phyloP scores from a whole-genome alignment of 2,797 vertebrate genomes.

The Steatocranus sp. region DNA sequence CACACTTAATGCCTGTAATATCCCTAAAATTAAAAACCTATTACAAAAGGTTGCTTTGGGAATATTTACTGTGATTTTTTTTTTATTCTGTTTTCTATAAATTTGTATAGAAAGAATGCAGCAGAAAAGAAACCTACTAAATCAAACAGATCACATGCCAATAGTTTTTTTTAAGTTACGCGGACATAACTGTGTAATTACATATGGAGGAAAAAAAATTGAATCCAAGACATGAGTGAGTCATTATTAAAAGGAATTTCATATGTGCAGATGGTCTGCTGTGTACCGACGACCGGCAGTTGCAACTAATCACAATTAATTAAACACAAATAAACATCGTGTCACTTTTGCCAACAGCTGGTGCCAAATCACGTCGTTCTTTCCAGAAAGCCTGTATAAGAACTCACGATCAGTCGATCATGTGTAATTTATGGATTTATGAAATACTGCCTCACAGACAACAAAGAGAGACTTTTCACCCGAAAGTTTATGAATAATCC shows the following conservation, averaged over 20 bases:
- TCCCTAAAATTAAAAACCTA: background rate
- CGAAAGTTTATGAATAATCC: background rate
- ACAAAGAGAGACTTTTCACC: background rate
- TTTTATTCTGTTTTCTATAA: rapidly evolving
- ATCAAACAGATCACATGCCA: background rate
- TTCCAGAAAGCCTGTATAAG: background rate
- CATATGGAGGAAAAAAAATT: background rate
- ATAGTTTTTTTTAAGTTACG: background rate
- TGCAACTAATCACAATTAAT: background rate
- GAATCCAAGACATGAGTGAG: background rate
- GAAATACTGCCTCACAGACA: background rate
- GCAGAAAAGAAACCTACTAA: background rate
- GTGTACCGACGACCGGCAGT: background rate
- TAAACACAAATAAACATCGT: background rate
- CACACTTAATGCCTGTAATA: background rate
- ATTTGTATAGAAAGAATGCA: background rate
- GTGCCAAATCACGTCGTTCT: background rate
- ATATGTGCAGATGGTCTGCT: background rate
- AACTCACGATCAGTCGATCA: background rate
- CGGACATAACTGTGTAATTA: background rate
- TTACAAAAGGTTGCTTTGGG: background rate
- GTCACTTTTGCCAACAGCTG: background rate
- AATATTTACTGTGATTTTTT: background rate
- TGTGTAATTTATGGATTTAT: background rate
- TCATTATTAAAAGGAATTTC: background rate